phyloP scores from a whole-genome alignment of 2,797 vertebrate genomes.

The Anniella stebbinsi region DNA sequence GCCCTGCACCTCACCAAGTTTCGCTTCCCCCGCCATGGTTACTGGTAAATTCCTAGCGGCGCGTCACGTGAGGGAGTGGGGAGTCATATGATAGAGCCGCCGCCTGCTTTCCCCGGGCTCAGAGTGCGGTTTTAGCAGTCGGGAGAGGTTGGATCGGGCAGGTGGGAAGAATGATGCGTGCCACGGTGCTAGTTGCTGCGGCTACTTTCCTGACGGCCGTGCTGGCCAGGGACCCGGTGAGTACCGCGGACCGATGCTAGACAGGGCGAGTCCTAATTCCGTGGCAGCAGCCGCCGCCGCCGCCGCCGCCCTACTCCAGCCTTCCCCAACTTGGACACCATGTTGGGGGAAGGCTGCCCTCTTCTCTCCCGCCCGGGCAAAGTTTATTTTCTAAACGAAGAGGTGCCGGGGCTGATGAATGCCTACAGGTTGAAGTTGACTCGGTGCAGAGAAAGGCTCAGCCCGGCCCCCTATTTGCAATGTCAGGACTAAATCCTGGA shows the following conservation, averaged over 20 bases:
- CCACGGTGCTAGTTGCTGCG: background rate
- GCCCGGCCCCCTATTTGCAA: too few relatives aligned
- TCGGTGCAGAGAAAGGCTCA: too few relatives aligned
- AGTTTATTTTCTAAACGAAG: too few relatives aligned
- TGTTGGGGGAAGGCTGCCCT: too few relatives aligned
- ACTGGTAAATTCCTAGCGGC: background rate
- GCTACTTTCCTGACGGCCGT: slow-evolving; percentile 24
- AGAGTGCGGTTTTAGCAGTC: background rate
- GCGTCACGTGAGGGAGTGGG: background rate
- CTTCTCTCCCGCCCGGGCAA: too few relatives aligned
- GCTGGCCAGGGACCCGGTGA: slow-evolving; percentile 58
- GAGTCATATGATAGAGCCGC: background rate
- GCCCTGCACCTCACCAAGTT: background rate
- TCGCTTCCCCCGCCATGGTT: background rate
- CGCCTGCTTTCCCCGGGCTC: too few relatives aligned
- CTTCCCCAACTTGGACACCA: too few relatives aligned
- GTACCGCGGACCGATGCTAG: background rate
- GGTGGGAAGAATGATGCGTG: background rate
- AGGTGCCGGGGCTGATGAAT: too few relatives aligned
- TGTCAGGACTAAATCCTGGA: too few relatives aligned
- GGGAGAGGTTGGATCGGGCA: background rate
- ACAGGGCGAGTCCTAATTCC: too few relatives aligned
- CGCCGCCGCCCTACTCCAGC: background rate
- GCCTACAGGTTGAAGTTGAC: too few relatives aligned
- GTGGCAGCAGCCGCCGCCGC: background rate